Percentiles rank a stretch among this genome's conserved stretches.
These are phyloP conservation scores for Cheilosia urbana DNA, from an alignment of 2,888 invertebrate genomes.

Conservation along the genomic window DNA sequence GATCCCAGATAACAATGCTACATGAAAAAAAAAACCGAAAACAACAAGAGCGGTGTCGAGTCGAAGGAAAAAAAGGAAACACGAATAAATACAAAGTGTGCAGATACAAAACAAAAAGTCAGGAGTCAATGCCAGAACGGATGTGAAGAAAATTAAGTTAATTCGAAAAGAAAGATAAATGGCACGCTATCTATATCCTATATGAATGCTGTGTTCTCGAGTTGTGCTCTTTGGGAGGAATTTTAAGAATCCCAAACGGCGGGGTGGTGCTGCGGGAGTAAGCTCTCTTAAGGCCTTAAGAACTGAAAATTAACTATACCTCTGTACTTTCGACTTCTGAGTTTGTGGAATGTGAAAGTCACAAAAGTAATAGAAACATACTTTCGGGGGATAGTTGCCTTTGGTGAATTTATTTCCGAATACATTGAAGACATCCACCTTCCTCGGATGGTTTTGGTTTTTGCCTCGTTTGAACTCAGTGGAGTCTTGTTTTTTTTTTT, in stretches of 20 bases:
- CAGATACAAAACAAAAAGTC: slow-evolving; percentile 71
- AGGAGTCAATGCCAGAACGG: slow-evolving; percentile 73
- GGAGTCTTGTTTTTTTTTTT: no score
- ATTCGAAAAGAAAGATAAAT: slow-evolving; percentile 76
- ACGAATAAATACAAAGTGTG: slow-evolving; percentile 32
- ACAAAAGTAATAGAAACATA: slow-evolving; percentile 45
- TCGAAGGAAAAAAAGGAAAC: slow-evolving; percentile 25
- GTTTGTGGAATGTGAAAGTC: slow-evolving; percentile 51
- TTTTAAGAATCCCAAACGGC: slow-evolving; percentile 25
- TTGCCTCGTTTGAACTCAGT: no score
- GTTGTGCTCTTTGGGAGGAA: slow-evolving; percentile 61
- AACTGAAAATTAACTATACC: slow-evolving; percentile 56
- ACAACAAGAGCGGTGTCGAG: slow-evolving; percentile 47
- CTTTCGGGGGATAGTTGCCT: slow-evolving; percentile 5
- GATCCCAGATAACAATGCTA: slow-evolving; percentile 67
- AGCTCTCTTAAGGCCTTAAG: slow-evolving; percentile 36
- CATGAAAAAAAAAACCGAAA: slow-evolving; percentile 17
- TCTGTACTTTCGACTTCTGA: slow-evolving; percentile 12
- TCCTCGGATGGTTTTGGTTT: no score
- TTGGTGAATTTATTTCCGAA: slow-evolving; percentile 5
- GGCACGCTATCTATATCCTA: slow-evolving; percentile 70
- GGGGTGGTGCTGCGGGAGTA: slow-evolving; percentile 63
- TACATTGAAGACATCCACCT: background rate
- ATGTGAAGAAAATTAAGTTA: slow-evolving; percentile 75
- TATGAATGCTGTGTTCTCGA: slow-evolving; percentile 70